Base-by-base conservation (phyloP, 2,888 invertebrate genomes). In the Nymphalis urticae region DNA sequence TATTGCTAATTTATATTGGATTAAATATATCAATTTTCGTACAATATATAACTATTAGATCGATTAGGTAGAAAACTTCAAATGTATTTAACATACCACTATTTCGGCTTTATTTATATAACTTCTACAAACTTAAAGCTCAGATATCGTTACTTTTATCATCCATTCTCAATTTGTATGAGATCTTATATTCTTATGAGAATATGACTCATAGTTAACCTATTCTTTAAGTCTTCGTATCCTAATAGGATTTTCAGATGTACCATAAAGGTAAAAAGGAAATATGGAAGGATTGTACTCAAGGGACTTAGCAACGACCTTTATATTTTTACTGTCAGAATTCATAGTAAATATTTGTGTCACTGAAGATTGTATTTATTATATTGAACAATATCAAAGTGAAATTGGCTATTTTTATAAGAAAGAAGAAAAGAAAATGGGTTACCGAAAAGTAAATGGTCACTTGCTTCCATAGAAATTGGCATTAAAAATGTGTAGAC, bases 221-320 rank as follows among this genome's bases (percentile, higher is more conserved):
- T 19, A 48, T 21, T 19, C 32, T 61, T 54, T 47, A 58, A 24
- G 60, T 66, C 48, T 27, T 27, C n/a, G 56, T 56, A 67, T 32
- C n/a, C 36, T 67, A 67, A 66, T 66, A 54, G 61, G 48, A 56
- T 53, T 48, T 54, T n/a, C 32, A 66, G 53, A 42, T 19, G 51
- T 19, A n/a, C 42, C 58, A 48, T n/a, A 61, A 66, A 54, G 53
- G 66, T 61, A 62, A 56, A 62, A 66, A 66, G 62, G 48, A 67
- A 67, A 67, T 58, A 62, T 67, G 54, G 56, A 48, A 48, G 56
- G 56, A 67, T 67, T 62, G 62, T 67, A 36, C 66, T 50, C 66
- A 47, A 50, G 62, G 50, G 66, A 67, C 62, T 62, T 48, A 19
- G 24, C 42, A 50, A 62, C 53, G 56, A 58, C 27, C 56, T 56